phyloP scores from a whole-genome alignment of 2,888 invertebrate species.

The Cephus sareptanus region DNA sequence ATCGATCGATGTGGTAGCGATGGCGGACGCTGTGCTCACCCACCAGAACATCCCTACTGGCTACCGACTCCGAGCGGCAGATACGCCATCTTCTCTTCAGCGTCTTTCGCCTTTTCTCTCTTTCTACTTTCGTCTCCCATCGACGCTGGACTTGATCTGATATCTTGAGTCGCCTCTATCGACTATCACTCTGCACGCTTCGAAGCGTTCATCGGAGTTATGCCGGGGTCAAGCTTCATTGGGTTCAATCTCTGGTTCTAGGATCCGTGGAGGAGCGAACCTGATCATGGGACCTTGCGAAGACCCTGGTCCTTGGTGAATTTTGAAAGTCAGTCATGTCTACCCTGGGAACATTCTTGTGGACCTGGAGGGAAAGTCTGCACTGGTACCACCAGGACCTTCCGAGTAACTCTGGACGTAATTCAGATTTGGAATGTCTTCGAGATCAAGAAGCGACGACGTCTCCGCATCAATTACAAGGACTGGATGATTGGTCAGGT shows the following conservation, averaged over 20 bases:
- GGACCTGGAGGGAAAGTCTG: background rate
- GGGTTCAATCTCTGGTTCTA: background rate
- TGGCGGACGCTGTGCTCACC: conserved; percentile 52
- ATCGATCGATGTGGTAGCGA: conserved; percentile 57
- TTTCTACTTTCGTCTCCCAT: conserved; percentile 22
- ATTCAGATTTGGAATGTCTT: background rate
- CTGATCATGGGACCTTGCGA: background rate
- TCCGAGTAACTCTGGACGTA: background rate
- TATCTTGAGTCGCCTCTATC: conserved; percentile 48
- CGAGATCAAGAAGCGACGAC: background rate
- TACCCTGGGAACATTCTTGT: background rate
- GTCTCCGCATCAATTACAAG: background rate
- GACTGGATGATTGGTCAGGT: background rate
- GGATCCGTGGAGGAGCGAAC: background rate
- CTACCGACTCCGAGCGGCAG: conserved; percentile 42
- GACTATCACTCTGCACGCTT: conserved; percentile 41
- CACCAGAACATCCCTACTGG: conserved; percentile 55
- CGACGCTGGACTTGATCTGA: conserved; percentile 45
- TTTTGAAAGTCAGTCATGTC: background rate
- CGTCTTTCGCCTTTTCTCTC: conserved; percentile 23
- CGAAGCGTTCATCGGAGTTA: conserved; percentile 39
- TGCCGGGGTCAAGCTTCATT: conserved; percentile 42
- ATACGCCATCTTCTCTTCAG: conserved; percentile 51
- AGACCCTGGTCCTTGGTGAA: background rate
- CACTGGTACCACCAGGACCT: background rate